phyloP scores from a whole-genome alignment of 1,140 invertebrate genomes.

The Aphelinus atriplicis region DNA sequence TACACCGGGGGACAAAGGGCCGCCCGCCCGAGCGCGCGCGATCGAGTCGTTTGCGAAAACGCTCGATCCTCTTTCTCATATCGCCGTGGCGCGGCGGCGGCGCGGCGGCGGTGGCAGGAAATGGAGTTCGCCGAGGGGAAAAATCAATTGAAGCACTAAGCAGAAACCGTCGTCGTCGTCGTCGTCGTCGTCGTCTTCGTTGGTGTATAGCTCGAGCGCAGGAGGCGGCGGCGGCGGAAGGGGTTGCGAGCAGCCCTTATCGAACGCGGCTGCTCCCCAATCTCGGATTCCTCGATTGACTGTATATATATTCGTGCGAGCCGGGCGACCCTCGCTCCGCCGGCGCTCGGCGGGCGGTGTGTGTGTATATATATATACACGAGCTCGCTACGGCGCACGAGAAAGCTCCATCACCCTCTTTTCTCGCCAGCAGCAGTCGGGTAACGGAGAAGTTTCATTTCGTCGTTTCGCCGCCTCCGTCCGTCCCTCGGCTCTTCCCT shows the following conservation, averaged over 20 bases:
- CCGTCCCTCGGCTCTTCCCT: no score
- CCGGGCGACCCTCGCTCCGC: not conserved
- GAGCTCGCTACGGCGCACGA: no score
- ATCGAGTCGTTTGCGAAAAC: constrained; percentile 27
- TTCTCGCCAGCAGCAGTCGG: not conserved
- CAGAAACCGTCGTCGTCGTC: not conserved
- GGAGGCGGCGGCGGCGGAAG: not conserved
- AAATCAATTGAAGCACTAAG: constrained; percentile 41
- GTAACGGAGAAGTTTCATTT: constrained; percentile 23
- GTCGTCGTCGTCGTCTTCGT: not conserved
- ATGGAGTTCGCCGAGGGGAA: constrained; percentile 40
- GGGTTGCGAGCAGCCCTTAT: constrained; percentile 41
- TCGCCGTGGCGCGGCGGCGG: constrained; percentile 42
- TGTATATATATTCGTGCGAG: constrained; percentile 26
- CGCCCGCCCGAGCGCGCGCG: not conserved
- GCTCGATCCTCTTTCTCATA: constrained; percentile 8
- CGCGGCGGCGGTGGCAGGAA: constrained; percentile 42
- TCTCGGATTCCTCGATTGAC: constrained; percentile 50
- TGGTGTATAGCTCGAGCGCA: not conserved
- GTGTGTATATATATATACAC: no score
- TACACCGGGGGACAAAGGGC: constrained; percentile 1
- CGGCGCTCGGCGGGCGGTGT: not conserved
- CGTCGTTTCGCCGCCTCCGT: not conserved
- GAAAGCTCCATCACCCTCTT: not conserved
- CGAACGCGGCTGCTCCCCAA: constrained; percentile 39